Conservation (phyloP, 2,888 invertebrate genomes). For the Acleris literana region DNA sequence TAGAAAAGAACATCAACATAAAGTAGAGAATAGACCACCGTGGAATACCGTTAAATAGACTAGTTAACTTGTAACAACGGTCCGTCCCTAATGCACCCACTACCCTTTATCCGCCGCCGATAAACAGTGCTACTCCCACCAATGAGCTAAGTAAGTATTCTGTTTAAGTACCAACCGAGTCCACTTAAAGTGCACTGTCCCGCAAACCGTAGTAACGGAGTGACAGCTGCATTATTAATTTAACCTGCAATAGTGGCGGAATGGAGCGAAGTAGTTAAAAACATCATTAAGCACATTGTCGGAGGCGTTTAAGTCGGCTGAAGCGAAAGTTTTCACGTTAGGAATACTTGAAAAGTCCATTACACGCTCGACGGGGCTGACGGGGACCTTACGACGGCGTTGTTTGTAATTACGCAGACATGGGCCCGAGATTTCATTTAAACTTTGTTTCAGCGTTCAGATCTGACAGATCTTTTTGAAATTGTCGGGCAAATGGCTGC, state of each 20-base stretch:
- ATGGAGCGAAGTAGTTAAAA: constrained; percentile 76
- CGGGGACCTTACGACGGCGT: constrained; percentile 68
- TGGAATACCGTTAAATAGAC: constrained; percentile 24
- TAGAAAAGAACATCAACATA: constrained; percentile 6
- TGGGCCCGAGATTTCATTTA: constrained; percentile 76
- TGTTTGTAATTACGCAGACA: constrained; percentile 79
- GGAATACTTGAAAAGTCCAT: constrained; percentile 82
- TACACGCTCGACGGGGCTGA: constrained; percentile 74
- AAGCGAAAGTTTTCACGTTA: constrained; percentile 79
- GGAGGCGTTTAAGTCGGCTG: constrained; percentile 70
- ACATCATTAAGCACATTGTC: constrained; percentile 80
- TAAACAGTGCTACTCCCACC: constrained; percentile 28
- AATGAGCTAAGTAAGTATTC: constrained; percentile 36
- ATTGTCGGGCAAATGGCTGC: constrained; percentile 54
- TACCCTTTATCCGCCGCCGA: constrained; percentile 24
- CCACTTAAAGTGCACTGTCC: constrained; percentile 35
- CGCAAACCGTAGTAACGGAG: constrained; percentile 40
- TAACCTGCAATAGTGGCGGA: constrained; percentile 66
- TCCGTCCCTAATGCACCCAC: constrained; percentile 31
- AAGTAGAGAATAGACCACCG: constrained; percentile 6
- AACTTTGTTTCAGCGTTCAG: constrained; percentile 71
- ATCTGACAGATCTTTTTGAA: constrained; percentile 63
- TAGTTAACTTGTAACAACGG: constrained; percentile 29
- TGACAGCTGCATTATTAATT: constrained; percentile 66
- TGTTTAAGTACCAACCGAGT: constrained; percentile 31